These are phyloP conservation scores for Pteromalus puparum DNA, from an alignment of 1,140 invertebrate genomes.

Conservation along the genomic window DNA sequence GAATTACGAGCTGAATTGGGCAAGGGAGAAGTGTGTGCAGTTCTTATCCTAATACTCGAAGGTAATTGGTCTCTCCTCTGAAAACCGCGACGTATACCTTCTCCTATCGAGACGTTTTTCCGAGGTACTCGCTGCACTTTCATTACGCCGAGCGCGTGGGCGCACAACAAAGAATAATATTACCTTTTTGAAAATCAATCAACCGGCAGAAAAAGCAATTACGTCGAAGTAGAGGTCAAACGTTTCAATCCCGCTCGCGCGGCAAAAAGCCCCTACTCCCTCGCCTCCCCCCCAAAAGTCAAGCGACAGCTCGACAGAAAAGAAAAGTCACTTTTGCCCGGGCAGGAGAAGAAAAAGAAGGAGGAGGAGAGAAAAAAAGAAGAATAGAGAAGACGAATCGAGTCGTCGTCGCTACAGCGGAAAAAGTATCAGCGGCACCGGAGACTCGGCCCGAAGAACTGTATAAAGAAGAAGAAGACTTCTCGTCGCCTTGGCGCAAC, in stretches of 20 bases:
- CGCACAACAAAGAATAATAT: background rate
- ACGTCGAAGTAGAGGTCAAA: conserved; percentile 5
- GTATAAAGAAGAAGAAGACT: background rate
- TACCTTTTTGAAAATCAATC: background rate
- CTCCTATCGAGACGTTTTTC: no score
- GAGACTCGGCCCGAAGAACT: background rate
- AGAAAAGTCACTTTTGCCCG: background rate
- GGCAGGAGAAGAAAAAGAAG: background rate
- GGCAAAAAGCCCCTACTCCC: background rate
- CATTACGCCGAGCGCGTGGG: background rate
- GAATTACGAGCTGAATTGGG: no score
- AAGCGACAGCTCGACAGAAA: background rate
- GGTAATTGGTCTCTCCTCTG: no score
- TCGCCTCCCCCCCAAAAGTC: background rate
- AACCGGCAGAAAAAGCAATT: background rate
- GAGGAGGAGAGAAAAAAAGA: background rate
- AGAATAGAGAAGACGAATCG: background rate
- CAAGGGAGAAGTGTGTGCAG: no score
- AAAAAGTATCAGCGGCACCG: background rate
- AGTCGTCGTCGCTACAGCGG: background rate
- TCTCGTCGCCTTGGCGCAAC: background rate
- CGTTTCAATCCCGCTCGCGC: background rate
- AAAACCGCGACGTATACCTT: no score
- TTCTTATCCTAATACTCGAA: no score
- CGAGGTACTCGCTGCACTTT: background rate